Percentiles rank a stretch among this genome's conserved stretches.
Conservation (phyloP, 2,113 vertebrate genomes). For the Elgaria multicarinata region DNA sequence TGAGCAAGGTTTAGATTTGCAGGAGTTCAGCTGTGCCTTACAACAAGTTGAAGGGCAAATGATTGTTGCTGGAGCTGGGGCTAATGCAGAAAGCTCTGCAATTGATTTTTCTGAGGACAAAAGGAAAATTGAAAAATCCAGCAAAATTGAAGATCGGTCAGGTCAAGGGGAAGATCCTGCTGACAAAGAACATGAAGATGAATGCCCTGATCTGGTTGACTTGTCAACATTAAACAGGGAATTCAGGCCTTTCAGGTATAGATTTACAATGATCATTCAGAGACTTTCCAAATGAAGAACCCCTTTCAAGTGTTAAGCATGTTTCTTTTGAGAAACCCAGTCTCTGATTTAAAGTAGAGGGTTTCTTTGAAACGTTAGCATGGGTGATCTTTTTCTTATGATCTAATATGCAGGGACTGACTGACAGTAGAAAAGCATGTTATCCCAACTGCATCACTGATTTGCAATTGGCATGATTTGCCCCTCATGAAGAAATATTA, state of each 20-base stretch:
- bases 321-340: background rate
- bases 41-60: conserved; percentile 77
- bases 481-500: background rate
- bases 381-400: background rate
- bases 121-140: conserved; percentile 35
- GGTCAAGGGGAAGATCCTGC: conserved; percentile 28
- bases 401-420: background rate
- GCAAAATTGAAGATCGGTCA: conserved; percentile 29
- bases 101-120: conserved; percentile 30
- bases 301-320: conserved; percentile 6
- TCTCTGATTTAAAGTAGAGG: conserved; percentile 35
- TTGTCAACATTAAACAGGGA: conserved; percentile 80
- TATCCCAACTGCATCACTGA: background rate
- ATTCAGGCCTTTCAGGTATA: conserved; percentile 78
- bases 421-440: background rate
- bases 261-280: conserved; percentile 22
- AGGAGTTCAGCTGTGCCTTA: conserved; percentile 79
- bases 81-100: conserved; percentile 36
- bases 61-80: conserved; percentile 33
- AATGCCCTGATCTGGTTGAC: conserved; percentile 80
- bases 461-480: background rate
- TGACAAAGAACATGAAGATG: conserved; percentile 65
- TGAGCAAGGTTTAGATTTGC: conserved; percentile 68
- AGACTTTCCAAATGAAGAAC: background rate
- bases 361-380: conserved; percentile 13